Conservation (phyloP, 2,113 vertebrate species). For the Lophochroa leadbeateri region DNA sequence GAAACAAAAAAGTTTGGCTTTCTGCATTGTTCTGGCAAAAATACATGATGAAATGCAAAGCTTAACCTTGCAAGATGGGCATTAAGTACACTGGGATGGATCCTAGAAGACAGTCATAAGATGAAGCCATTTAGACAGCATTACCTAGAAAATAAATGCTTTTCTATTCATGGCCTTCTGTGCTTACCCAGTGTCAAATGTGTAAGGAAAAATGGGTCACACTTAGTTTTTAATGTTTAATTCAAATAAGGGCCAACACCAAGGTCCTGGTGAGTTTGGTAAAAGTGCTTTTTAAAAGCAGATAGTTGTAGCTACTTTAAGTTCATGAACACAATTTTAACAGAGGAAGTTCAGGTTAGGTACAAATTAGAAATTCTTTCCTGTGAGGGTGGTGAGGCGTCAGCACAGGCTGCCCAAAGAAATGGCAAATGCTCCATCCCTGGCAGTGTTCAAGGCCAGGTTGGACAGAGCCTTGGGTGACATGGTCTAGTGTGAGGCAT, state of each 20-base stretch:
- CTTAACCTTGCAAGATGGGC: background rate
- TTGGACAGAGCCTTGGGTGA: too few species aligned
- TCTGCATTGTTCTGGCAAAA: background rate
- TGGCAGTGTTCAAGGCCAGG: too few species aligned
- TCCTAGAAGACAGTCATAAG: background rate
- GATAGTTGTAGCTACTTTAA: background rate
- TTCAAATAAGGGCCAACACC: background rate
- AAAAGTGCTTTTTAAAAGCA: background rate
- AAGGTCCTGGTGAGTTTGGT: background rate
- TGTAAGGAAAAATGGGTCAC: rapidly evolving
- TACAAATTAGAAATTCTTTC: too few species aligned
- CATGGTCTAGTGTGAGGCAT: too few species aligned
- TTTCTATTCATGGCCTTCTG: background rate
- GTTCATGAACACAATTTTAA: background rate
- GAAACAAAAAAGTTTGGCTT: background rate
- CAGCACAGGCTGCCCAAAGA: too few species aligned
- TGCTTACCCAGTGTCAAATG: background rate
- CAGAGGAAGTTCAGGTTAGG: too few species aligned
- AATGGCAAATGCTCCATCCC: too few species aligned
- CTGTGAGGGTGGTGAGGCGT: too few species aligned
- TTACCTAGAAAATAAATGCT: background rate
- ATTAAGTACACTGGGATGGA: background rate
- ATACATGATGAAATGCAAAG: background rate
- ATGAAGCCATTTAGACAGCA: background rate
- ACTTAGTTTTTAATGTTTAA: background rate